Base-by-base conservation (phyloP, 2,888 invertebrate species). In the Vanessa cardui region DNA sequence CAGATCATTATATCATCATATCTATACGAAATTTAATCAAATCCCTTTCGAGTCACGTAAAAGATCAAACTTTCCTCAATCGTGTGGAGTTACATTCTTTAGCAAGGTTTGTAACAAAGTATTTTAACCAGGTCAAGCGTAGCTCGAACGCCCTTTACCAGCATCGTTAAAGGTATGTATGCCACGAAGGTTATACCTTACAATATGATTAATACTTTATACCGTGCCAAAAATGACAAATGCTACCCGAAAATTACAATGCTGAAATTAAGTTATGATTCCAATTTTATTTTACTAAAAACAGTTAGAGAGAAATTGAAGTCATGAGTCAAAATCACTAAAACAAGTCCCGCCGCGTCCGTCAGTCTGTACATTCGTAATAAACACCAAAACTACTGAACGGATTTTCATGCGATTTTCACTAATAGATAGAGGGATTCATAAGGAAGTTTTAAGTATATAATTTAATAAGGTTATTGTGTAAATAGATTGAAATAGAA, bases 91-190 rank as follows among this genome's bases (percentile, higher is more conserved):
- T 21, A 39, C 33, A 39, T 50, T 50, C 20, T 62, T 33, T 20
- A 21, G 39, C 6, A 16, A 20, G 18, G 58, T 18, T 39, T 20
- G 62, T 62, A 62, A 39, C 39, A 50, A 62, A 62, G 33, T 31
- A 39, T n/a, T 50, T 15, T 15, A 62, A 62, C 61, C 62, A 50
- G 62, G 62, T 62, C 62, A 62, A 62, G 50, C 61, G 49, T 26
- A 26, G n/a, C 21, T 4, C 52, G 20, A 9, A 5, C 15, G 31
- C 56, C 56, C 56, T 56, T 56, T 39, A 47, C n/a, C 47, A 47
- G 18, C 54, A 12, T 33, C 31, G 31, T 54, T 16, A 31, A 33
- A 33, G 12, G 16, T 52, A 12, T 12, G 31, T 33, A 54, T 56
- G 33, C 16, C 26, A 31, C 31, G 52, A 26, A 52, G 52, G 31